Evolutionary conservation across 2,888 invertebrate genomes (phyloP).

Genomic region (Drepanosiphum platanoidis): DNA sequence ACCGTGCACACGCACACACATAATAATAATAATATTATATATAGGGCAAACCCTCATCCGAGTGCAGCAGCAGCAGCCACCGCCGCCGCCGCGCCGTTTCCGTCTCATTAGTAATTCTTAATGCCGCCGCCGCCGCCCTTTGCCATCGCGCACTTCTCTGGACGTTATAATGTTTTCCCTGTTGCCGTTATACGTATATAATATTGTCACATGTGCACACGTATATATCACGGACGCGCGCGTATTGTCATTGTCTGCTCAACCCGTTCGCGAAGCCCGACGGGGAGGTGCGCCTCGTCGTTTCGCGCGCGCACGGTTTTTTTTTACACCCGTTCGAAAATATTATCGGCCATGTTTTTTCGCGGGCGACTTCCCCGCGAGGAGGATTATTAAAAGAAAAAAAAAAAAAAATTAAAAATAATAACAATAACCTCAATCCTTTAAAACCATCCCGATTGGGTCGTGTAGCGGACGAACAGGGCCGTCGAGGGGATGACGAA

Average conservation of each 20-base stretch:
- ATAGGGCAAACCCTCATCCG: constrained; percentile 34
- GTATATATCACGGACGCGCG: background rate
- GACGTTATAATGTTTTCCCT: constrained; percentile 9
- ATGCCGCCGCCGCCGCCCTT: constrained; percentile 48
- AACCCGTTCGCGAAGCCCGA: constrained; percentile 42
- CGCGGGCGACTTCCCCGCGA: constrained; percentile 11
- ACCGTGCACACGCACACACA: background rate
- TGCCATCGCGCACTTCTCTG: constrained; percentile 2
- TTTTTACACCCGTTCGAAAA: constrained; percentile 34
- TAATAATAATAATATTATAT: constrained; percentile 13
- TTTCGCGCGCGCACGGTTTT: background rate
- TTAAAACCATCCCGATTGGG: background rate
- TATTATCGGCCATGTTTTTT: constrained; percentile 57
- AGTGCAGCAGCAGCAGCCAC: constrained; percentile 32
- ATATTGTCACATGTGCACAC: constrained; percentile 27
- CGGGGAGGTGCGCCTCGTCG: background rate
- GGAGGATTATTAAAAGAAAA: constrained; percentile 4
- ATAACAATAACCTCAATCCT: background rate
- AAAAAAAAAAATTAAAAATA: background rate
- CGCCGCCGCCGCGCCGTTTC: constrained; percentile 52
- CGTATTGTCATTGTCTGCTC: constrained; percentile 33
- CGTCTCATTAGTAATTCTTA: constrained; percentile 61
- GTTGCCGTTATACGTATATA: background rate
- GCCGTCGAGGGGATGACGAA: background rate
- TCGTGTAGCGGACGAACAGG: background rate